Base-by-base conservation (phyloP, 2,797 vertebrate species). In the Enteromius argenteus region DNA sequence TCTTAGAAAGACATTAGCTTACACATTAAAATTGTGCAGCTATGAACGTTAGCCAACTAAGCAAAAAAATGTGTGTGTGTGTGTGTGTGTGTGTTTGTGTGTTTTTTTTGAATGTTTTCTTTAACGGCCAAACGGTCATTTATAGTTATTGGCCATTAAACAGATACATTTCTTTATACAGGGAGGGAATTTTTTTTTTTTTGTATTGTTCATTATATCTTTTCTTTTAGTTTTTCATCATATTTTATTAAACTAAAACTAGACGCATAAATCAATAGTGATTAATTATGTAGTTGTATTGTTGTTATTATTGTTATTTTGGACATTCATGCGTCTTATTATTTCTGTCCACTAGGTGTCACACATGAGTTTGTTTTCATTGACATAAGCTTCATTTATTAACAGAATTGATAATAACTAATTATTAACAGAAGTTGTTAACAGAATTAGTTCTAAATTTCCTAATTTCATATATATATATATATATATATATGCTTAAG, bases 321-420 rank as follows among this genome's bases (percentile, higher is more conserved):
- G n/a, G n/a, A 23, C n/a, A 11, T 58, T 11, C 10, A 13, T 64
- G 5, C 5, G 27, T 17, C 6, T 30, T 8, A 17, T 64, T 66
- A 67, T n/a, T 9, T 14, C 35, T 11, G 4, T 8, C 58, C 78
- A 80, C 78, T 80, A 80, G 78, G 21, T 53, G 46, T 49, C 78
- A 53, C 14, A 37, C 30, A 51, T 5, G 44, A 68, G 46, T 53
- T 67, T 23, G 21, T 39, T 51, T 67, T 51, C 44, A 35, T 30
- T 11, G n/a, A 27, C n/a, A 23, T 23, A 3, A 44, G 53, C 15
- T 21, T 44, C 8, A 30, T n/a, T 17, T 58, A 58, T 58, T 58
- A 23, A 23, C 56, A 58, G 3, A 58, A 56, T 56, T 10, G 11
- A 14, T 46, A 46, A 46, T 46, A 46, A 46, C 14, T 46, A 32